These are phyloP conservation scores for Eupithecia exiguata DNA, from an alignment of 2,888 invertebrate species.

Conservation along the genomic window DNA sequence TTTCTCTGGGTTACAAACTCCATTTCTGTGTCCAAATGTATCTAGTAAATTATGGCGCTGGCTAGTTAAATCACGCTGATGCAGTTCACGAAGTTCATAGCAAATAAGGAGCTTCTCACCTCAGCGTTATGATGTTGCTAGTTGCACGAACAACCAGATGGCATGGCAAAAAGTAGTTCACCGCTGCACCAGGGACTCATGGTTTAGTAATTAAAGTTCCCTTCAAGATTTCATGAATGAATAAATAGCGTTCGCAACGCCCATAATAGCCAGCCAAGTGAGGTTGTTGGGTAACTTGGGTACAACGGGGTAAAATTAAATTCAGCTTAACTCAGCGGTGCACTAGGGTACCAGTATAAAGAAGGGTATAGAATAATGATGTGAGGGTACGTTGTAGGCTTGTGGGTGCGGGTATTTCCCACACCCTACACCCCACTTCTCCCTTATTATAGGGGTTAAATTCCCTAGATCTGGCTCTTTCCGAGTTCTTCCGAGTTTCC, in stretches of 20 bases:
- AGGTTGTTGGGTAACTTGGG: background rate
- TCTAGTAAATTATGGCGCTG: too few relatives aligned
- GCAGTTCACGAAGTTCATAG: constrained; percentile 5
- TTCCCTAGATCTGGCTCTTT: background rate
- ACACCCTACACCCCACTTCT: background rate
- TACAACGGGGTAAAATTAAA: constrained; percentile 12
- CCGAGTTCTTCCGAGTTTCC: too few relatives aligned
- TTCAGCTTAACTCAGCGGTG: constrained; percentile 6
- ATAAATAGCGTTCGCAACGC: background rate
- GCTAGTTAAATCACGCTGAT: background rate
- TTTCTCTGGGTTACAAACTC: too few relatives aligned
- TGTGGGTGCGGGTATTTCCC: background rate
- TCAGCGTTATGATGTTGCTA: background rate
- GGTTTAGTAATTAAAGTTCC: background rate
- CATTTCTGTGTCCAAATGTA: too few relatives aligned
- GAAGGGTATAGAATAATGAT: background rate
- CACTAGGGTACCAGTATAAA: constrained; percentile 19
- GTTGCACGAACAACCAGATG: background rate
- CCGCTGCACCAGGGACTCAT: background rate
- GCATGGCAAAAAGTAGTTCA: background rate
- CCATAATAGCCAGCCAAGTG: background rate
- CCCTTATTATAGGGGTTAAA: background rate
- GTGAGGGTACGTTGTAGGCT: background rate
- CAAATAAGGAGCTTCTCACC: background rate
- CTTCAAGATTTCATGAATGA: background rate